Evolutionary conservation across 1,140 invertebrate species (phyloP), one percentile per base, ranked within the genome.

Genomic region (Brachionus calyciflorus): DNA sequence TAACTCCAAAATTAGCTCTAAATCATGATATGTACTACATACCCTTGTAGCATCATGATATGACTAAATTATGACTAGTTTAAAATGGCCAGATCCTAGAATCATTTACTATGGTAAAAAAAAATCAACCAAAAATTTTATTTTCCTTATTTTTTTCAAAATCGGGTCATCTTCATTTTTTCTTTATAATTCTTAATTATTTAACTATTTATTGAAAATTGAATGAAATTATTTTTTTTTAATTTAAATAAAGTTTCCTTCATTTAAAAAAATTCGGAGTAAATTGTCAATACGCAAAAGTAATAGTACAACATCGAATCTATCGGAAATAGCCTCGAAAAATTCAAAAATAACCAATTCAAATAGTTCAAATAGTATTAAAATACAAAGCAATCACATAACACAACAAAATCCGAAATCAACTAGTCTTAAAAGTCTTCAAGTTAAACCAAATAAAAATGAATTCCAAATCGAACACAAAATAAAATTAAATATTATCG

Each of bases 211-310:
- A 37, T 37, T 3, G 9, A 37, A 37, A 37, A 37, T 5, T 37
- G 9, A 37, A 37, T 37, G 3, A 5, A 5, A 9, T 37, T 37
- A 37, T 5, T 5, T 37, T 37, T 37, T 37, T 37, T 37, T 37
- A 5, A 5, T 37, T 37, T 3, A 5, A 5, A 37, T 37, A 37
- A 51, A 73, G 69, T 37, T 73, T 21, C 69, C 69, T 10, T 51
- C 69, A 30, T 73, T 73, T 24, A 73, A 73, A 73, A 73, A 73
- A 41, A 12, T 73, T 7, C 46, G 51, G 3, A 51, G 24, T 37
- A 73, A 73, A 41, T 19, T 49, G 14, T 73, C 69, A 14, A 73
- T 73, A 21, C 46, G 51, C 1, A 73, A 73, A 26, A 73, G 69
- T 26, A 44, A 73, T 19, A 73, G 69, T 55, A 73, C 69, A 9